These are phyloP conservation scores for Epizoanthus fatuus DNA, from an alignment of 92 coral and sea anemone species.

Conservation along the genomic window DNA sequence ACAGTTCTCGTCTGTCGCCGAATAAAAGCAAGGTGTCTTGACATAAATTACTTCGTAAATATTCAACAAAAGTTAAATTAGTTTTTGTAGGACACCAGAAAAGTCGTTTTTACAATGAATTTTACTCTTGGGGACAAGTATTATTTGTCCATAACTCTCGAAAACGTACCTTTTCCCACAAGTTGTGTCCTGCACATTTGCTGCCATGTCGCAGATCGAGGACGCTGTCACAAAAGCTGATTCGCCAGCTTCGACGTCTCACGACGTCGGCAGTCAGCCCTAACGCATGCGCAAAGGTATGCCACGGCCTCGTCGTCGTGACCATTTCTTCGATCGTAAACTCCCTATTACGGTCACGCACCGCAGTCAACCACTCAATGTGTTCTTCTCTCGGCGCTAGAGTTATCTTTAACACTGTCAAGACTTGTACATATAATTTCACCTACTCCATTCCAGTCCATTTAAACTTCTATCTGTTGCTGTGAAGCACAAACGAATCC, in stretches of 20 bases:
- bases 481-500: too few species aligned
- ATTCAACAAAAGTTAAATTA: constrained; percentile 1
- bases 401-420: too few species aligned
- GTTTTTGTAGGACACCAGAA: neutral
- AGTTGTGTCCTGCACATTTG: too few species aligned
- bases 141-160: neutral
- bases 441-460: too few species aligned
- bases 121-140: neutral
- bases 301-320: too few species aligned
- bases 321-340: too few species aligned
- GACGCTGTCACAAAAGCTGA: neutral
- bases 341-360: too few species aligned
- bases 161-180: neutral
- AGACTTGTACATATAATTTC: too few species aligned
- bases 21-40: neutral
- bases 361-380: too few species aligned
- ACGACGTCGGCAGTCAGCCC: neutral
- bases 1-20: neutral
- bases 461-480: too few species aligned
- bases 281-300: constrained; percentile 10
- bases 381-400: too few species aligned
- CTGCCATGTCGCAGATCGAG: too few species aligned
- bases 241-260: neutral
- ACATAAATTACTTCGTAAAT: neutral
- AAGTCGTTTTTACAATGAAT: neutral